Conservation (phyloP, 2,888 invertebrate genomes). For the Lepidocyrtinus sp. region DNA sequence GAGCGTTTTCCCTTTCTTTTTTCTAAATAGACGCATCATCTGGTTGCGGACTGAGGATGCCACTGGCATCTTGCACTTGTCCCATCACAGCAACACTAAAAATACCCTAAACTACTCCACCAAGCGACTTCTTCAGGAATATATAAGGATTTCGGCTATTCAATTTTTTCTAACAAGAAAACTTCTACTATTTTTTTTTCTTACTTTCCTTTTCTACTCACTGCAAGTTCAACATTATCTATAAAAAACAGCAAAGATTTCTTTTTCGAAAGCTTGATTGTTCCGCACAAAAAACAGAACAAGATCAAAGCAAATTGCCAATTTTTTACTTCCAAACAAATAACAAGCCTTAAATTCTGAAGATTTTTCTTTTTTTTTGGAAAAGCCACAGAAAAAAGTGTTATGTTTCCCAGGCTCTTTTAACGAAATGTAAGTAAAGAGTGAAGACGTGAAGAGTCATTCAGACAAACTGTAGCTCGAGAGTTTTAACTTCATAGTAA, state of each 20-base stretch:
- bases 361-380: neutral
- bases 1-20: constrained; percentile 62
- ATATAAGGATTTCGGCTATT: neutral
- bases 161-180: constrained; percentile 5
- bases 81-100: constrained; percentile 29
- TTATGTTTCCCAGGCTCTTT: neutral
- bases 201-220: neutral
- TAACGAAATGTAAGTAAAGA: neutral
- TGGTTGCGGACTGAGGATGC: constrained; percentile 67
- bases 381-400: neutral
- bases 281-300: neutral
- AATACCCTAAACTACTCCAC: neutral
- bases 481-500: neutral
- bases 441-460: neutral
- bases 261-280: neutral
- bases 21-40: constrained; percentile 67
- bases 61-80: constrained; percentile 65
- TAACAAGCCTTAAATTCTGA: neutral
- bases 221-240: neutral
- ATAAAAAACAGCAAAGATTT: neutral
- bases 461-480: constrained; percentile 20
- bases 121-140: neutral
- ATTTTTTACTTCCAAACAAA: neutral
- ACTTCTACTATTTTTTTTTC: neutral
- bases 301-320: constrained; percentile 39